phyloP scores from a whole-genome alignment of 2,113 vertebrate genomes.

The Eurypyga helias region DNA sequence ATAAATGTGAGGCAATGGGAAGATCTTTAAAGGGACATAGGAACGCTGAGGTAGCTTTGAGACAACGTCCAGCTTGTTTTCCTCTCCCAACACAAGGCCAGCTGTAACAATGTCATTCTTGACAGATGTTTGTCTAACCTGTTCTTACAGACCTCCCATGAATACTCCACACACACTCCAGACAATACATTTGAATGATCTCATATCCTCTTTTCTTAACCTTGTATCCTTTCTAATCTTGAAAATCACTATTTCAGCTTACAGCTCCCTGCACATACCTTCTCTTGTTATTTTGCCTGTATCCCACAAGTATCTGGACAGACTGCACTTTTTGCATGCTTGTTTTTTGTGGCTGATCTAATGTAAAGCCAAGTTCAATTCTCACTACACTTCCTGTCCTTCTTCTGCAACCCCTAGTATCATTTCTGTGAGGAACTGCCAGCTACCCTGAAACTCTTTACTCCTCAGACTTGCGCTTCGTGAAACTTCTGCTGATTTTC shows the following conservation, averaged over 20 bases:
- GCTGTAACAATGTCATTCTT: not conserved
- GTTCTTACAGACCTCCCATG: not conserved
- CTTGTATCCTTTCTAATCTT: not conserved
- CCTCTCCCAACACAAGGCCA: not conserved
- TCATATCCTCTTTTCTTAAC: conserved; percentile 18
- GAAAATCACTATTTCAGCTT: not conserved
- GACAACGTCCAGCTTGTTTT: not conserved
- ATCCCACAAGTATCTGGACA: not conserved
- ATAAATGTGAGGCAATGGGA: not conserved
- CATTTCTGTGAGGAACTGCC: not conserved
- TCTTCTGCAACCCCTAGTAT: not conserved
- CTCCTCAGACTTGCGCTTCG: not conserved
- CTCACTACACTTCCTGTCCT: not conserved
- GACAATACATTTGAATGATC: not conserved
- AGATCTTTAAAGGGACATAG: not conserved
- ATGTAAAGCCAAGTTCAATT: not conserved
- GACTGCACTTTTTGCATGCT: not conserved
- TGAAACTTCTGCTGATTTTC: not conserved
- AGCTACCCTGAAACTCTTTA: not conserved
- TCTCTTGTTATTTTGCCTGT: not conserved
- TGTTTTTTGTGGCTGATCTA: not conserved
- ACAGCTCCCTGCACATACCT: not conserved
- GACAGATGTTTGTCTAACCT: not conserved
- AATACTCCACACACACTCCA: not conserved
- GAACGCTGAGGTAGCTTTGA: not conserved